Percentiles rank a stretch among this genome's conserved stretches.
Conservation (phyloP, 2,888 invertebrate species). For the Pollenia angustigena region DNA sequence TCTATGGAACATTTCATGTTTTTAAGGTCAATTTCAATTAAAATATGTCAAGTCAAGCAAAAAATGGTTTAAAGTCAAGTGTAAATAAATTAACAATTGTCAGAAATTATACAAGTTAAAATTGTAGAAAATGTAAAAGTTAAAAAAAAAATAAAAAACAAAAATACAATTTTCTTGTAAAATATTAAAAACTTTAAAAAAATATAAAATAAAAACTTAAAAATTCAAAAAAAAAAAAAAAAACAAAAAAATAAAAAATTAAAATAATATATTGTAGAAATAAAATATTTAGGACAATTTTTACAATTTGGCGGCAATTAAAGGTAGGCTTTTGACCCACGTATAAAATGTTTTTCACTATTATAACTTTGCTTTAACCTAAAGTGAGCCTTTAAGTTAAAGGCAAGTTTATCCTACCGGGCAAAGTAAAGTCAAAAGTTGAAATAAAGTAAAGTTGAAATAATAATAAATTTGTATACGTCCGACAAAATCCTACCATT, state of each 20-base stretch:
- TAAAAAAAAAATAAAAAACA: constrained; percentile 50
- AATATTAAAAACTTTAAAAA: constrained; percentile 24
- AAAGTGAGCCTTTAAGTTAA: too few relatives aligned
- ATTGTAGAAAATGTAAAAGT: constrained; percentile 36
- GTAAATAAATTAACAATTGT: constrained; percentile 55
- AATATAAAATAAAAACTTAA: constrained; percentile 50
- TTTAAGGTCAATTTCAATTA: constrained; percentile 40
- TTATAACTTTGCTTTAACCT: too few relatives aligned
- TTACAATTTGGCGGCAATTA: too few relatives aligned
- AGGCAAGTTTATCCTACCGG: too few relatives aligned
- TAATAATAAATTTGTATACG: too few relatives aligned
- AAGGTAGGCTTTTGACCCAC: too few relatives aligned
- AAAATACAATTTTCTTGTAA: constrained; percentile 66
- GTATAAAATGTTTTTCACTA: too few relatives aligned
- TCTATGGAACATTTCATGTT: constrained; percentile 4
- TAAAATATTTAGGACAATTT: too few relatives aligned
- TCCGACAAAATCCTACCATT: too few relatives aligned
- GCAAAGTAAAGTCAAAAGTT: too few relatives aligned
- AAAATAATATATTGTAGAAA: constrained; percentile 36
- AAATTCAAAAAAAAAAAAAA: constrained; percentile 64
- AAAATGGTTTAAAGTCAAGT: constrained; percentile 50
- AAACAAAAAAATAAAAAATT: constrained; percentile 20
- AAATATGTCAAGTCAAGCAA: constrained; percentile 53
- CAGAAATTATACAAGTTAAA: constrained; percentile 46
- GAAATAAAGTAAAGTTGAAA: too few relatives aligned